Conservation (phyloP, 2,888 invertebrate genomes). For the Tuberolachnus salignus region DNA sequence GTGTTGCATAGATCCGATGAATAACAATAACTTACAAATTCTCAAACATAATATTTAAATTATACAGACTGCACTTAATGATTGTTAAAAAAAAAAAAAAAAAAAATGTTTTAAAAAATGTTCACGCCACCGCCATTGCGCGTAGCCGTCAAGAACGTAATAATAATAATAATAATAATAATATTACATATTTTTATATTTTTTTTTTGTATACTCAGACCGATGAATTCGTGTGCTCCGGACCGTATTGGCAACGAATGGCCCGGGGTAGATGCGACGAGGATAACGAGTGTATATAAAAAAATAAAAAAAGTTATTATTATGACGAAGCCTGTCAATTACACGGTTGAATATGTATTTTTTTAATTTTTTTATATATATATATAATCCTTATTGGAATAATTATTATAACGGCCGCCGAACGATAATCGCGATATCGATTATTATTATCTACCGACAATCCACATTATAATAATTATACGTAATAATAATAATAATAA, state of each 20-base stretch:
- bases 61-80: too few species aligned
- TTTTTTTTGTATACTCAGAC: background rate
- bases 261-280: conserved; percentile 24
- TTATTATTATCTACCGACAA: background rate
- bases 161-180: too few species aligned
- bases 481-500: background rate
- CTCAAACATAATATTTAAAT: too few species aligned
- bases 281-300: background rate
- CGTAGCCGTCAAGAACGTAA: too few species aligned
- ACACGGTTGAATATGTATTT: conserved; percentile 38
- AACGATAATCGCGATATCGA: conserved; percentile 28
- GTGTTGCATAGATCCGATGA: too few species aligned
- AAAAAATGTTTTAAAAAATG: too few species aligned
- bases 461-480: background rate
- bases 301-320: background rate
- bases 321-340: conserved; percentile 40
- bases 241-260: background rate
- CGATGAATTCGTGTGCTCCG: background rate
- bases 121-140: too few species aligned
- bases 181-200: too few species aligned
- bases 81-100: too few species aligned
- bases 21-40: too few species aligned
- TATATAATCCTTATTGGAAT: conserved; percentile 24
- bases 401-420: conserved; percentile 5
- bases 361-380: too few species aligned